Conservation (phyloP, 64 coral and sea anemone species). For the Porites australiensis region DNA sequence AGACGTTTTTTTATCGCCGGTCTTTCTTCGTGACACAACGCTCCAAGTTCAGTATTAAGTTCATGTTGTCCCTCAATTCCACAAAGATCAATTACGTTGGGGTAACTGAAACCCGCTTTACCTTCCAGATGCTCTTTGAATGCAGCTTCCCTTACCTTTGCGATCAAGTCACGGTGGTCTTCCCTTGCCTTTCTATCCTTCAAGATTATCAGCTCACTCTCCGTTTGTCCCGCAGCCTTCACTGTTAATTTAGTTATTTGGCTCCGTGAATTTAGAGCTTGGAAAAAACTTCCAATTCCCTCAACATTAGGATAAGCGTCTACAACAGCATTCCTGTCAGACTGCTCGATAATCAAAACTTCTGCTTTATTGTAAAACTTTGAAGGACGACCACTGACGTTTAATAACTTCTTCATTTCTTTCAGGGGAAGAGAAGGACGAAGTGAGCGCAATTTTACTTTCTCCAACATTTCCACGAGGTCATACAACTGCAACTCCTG, state of each 20-base stretch:
- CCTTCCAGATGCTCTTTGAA: background rate
- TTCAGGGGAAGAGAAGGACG: conserved; percentile 10
- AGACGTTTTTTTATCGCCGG: too few relatives aligned
- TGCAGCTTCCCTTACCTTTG: background rate
- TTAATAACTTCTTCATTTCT: background rate
- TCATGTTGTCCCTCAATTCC: too few relatives aligned
- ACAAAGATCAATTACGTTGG: too few relatives aligned
- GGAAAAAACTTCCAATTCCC: conserved; percentile 1
- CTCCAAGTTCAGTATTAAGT: too few relatives aligned
- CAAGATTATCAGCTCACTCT: background rate
- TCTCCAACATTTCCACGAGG: conserved; percentile 3
- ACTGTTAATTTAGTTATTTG: background rate
- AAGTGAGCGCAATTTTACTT: conserved; percentile 7
- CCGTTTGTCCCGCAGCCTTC: background rate
- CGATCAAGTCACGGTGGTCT: background rate
- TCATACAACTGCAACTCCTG: background rate
- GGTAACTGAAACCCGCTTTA: too few relatives aligned
- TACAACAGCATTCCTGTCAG: too few relatives aligned
- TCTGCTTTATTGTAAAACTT: background rate
- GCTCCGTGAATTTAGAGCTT: background rate
- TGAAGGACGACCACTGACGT: background rate
- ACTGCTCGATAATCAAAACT: background rate
- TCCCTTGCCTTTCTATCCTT: background rate
- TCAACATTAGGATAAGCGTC: too few relatives aligned
- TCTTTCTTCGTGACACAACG: too few relatives aligned